phyloP scores from a whole-genome alignment of 2,888 invertebrate genomes.

The Megalurothrips usitatus region DNA sequence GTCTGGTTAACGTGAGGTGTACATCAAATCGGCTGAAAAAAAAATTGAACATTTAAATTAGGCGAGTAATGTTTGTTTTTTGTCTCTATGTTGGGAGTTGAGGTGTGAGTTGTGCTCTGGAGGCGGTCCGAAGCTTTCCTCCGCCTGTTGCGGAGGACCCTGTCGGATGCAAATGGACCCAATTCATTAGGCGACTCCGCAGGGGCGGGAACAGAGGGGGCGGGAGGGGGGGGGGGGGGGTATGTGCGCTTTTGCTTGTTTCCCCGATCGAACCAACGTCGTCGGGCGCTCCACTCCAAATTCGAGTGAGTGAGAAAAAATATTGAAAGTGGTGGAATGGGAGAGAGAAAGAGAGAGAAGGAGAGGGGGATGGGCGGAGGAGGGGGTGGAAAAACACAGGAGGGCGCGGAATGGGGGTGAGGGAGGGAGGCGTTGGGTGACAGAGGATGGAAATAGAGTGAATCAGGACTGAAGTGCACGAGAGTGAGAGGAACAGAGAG shows the following conservation, averaged over 20 bases:
- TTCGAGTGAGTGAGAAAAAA: neutral
- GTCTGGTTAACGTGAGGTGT: no score
- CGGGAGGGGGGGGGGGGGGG: no score
- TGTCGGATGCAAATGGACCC: neutral
- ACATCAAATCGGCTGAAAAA: no score
- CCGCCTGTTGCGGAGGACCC: neutral
- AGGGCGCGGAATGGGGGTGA: neutral
- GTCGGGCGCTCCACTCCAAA: no score
- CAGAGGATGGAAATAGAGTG: no score
- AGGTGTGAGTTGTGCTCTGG: no score
- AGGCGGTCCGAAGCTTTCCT: neutral
- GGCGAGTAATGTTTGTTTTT: no score
- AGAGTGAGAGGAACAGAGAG: no score
- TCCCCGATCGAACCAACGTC: neutral
- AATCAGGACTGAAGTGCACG: no score
- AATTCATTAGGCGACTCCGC: slow-evolving; percentile 6
- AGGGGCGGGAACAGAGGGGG: neutral
- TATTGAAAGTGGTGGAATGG: neutral
- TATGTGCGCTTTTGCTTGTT: no score
- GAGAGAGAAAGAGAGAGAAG: neutral
- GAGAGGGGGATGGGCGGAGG: neutral
- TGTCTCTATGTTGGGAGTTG: no score
- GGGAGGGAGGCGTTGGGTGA: neutral
- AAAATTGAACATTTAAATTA: no score
- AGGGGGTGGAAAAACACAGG: neutral